Percentiles rank a stretch among this genome's conserved stretches.
Evolutionary conservation across 2,888 invertebrate genomes (phyloP).

Genomic region (Bellardia pandia): DNA sequence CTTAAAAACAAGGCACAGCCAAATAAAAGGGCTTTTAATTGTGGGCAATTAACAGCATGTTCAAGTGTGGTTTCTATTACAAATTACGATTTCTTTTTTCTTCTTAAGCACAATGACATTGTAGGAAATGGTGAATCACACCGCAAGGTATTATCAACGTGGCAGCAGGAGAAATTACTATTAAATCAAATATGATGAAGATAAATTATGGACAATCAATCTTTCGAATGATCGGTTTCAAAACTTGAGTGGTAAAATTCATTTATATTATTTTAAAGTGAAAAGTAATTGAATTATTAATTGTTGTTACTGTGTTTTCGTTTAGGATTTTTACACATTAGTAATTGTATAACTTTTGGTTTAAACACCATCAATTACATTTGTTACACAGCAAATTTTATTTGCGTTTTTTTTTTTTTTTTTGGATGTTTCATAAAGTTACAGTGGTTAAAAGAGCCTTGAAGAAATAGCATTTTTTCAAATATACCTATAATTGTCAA

Average conservation of each 20-base stretch:
- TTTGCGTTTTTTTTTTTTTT: constrained; percentile 16
- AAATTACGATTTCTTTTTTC: constrained; percentile 48
- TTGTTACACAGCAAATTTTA: constrained; percentile 38
- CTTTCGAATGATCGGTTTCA: constrained; percentile 23
- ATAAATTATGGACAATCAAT: constrained; percentile 40
- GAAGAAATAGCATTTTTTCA: too few species aligned
- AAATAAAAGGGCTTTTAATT: constrained; percentile 63
- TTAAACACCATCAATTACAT: constrained; percentile 65
- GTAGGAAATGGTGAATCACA: constrained; percentile 8
- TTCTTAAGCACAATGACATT: neutral
- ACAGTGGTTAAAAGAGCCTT: constrained; percentile 30
- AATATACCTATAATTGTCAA: too few species aligned
- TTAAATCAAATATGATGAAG: constrained; percentile 64
- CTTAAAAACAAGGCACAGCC: constrained; percentile 45
- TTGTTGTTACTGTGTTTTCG: constrained; percentile 23
- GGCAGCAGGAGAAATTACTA: neutral
- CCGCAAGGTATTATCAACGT: constrained; percentile 10
- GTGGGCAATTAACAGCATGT: constrained; percentile 67
- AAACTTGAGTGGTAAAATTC: constrained; percentile 1
- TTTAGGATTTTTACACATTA: constrained; percentile 37
- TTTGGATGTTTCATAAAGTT: neutral
- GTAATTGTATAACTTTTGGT: constrained; percentile 66
- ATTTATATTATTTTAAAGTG: constrained; percentile 8
- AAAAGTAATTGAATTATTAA: constrained; percentile 34
- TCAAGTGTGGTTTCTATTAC: constrained; percentile 57